Conservation (phyloP, 92 coral and sea anemone species). For the Palythoa caribaeorum region DNA sequence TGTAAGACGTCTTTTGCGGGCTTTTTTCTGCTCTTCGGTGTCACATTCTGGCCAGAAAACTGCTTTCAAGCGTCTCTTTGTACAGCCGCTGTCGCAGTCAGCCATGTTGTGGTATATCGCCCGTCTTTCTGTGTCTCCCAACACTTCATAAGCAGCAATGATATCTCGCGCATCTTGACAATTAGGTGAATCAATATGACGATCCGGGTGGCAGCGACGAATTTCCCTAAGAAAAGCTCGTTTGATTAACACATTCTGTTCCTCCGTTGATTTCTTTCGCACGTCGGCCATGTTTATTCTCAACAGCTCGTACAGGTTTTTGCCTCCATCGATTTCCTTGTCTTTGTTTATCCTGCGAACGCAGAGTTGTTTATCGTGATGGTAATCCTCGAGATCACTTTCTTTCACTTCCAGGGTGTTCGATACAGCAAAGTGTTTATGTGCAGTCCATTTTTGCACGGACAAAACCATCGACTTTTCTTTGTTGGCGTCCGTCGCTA, state of each 20-base stretch:
- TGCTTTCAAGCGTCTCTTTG: conserved; percentile 44
- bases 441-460: conserved; percentile 18
- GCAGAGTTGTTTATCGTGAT: conserved; percentile 49
- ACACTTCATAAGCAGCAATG: conserved; percentile 49
- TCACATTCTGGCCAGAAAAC: conserved; percentile 64
- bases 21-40: conserved; percentile 51
- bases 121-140: conserved; percentile 48
- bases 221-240: conserved; percentile 47
- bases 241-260: conserved; percentile 30
- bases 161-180: conserved; percentile 52
- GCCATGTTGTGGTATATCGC: conserved; percentile 51
- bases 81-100: conserved; percentile 69
- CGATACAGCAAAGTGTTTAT: conserved; percentile 29
- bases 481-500: conserved; percentile 23
- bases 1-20: conserved; percentile 19
- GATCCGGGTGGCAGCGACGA: conserved; percentile 72
- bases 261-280: conserved; percentile 48
- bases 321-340: conserved; percentile 28
- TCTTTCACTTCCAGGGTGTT: conserved; percentile 30
- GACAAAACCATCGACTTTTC: background rate
- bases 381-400: conserved; percentile 19
- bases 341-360: conserved; percentile 54
- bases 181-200: conserved; percentile 27
- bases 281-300: conserved; percentile 53
- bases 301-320: conserved; percentile 59